phyloP scores from a whole-genome alignment of 2,888 invertebrate species.

The Callinectes sapidus region DNA sequence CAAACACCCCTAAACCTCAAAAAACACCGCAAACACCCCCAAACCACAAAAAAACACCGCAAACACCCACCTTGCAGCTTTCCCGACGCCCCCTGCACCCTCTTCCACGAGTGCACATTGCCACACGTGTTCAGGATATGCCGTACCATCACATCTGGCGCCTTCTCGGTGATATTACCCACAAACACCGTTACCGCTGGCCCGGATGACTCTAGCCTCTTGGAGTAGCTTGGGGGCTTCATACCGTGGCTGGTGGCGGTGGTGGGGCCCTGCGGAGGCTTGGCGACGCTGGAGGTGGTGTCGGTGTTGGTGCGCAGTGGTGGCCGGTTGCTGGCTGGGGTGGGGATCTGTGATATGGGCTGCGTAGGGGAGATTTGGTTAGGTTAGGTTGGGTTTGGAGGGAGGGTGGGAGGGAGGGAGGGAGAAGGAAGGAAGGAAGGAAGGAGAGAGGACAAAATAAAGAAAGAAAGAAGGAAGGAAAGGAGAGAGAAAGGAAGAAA shows the following conservation, averaged over 20 bases:
- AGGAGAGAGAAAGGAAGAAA: neutral
- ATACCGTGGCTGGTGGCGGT: conserved; percentile 50
- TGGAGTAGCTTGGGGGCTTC: conserved; percentile 70
- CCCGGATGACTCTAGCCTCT: conserved; percentile 77
- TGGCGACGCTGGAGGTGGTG: conserved; percentile 6
- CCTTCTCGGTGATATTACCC: conserved; percentile 95
- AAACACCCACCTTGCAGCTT: conserved; percentile 80
- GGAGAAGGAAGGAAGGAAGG: neutral
- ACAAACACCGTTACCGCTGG: conserved; percentile 98
- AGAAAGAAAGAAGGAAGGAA: neutral
- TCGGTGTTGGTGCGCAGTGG: conserved; percentile 43
- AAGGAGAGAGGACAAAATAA: neutral
- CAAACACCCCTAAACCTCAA: too few relatives aligned
- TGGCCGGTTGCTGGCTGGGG: conserved; percentile 56
- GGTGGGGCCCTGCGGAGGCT: conserved; percentile 47
- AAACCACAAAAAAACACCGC: too few relatives aligned
- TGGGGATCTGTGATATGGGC: conserved; percentile 65
- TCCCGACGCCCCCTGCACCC: conserved; percentile 86
- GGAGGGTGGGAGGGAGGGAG: neutral
- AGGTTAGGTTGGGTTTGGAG: too few relatives aligned
- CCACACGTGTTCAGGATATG: conserved; percentile 95
- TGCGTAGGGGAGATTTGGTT: neutral
- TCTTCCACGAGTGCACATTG: conserved; percentile 95
- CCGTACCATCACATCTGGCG: conserved; percentile 95
- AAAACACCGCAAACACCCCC: too few relatives aligned